Evolutionary conservation across 2,113 vertebrate genomes (phyloP).

Genomic region (Bungarus multicinctus): DNA sequence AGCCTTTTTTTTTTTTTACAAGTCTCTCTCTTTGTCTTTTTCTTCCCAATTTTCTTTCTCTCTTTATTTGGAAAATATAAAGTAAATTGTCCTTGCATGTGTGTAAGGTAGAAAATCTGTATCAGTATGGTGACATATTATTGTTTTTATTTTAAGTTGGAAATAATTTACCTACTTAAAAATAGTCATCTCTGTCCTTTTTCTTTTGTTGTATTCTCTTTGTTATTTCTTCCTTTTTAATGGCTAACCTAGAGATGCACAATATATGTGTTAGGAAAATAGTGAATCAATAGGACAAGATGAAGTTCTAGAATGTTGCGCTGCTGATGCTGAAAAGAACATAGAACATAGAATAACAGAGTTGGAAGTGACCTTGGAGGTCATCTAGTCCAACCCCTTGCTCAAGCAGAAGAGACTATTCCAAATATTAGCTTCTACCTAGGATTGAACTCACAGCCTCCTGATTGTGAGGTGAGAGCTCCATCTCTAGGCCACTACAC

Average conservation of each 20-base stretch:
- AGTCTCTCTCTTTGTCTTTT: neutral
- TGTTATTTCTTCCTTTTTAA: neutral
- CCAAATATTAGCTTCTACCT: too few species aligned
- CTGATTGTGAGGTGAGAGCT: too few species aligned
- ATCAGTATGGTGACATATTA: neutral
- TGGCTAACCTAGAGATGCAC: neutral
- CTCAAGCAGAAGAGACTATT: too few species aligned
- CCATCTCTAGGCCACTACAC: too few species aligned
- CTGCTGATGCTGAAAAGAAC: neutral
- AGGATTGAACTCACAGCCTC: too few species aligned
- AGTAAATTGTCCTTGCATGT: neutral
- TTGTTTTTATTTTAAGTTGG: neutral
- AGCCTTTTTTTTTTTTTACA: neutral
- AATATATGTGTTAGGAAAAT: neutral
- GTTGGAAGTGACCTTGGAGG: too few species aligned
- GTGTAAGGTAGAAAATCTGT: neutral
- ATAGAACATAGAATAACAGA: too few species aligned
- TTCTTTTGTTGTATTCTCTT: neutral
- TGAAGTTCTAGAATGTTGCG: neutral
- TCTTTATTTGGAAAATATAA: neutral
- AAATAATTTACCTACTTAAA: neutral
- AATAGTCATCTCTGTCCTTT: neutral
- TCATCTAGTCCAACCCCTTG: too few species aligned
- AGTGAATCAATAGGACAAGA: neutral
- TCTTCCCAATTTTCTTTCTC: neutral